A percentile compares a stretch with the other conserved stretches of the same genome.
Evolutionary conservation across 2,797 vertebrate genomes (phyloP).

Genomic region (Bufotes viridis): DNA sequence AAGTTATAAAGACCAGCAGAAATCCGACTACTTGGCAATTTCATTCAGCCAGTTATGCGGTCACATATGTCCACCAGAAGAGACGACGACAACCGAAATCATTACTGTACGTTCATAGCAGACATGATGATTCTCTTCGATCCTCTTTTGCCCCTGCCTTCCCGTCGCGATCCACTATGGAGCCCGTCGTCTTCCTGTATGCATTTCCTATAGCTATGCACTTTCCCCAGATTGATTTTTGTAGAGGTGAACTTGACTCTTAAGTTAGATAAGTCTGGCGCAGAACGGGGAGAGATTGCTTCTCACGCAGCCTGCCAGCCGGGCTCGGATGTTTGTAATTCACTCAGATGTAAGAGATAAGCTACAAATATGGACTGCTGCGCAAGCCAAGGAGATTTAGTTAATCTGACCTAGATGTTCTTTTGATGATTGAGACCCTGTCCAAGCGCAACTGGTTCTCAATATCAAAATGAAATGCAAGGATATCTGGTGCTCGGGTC

Average conservation of each 20-base stretch:
- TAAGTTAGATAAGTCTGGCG: conserved; percentile 51
- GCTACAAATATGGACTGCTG: conserved; percentile 73
- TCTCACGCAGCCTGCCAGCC: conserved; percentile 56
- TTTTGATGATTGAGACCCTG: conserved; percentile 83
- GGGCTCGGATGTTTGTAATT: conserved; percentile 73
- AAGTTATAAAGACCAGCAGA: too few relatives aligned
- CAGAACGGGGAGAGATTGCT: conserved; percentile 54
- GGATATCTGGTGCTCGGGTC: conserved; percentile 70
- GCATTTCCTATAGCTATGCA: neutral
- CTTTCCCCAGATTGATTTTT: neutral
- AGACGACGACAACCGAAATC: neutral
- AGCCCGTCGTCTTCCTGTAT: neutral
- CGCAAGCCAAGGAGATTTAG: conserved; percentile 78
- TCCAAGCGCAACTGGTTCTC: conserved; percentile 76
- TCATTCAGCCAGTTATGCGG: neutral
- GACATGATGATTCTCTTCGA: neutral
- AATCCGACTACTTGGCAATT: neutral
- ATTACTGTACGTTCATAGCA: neutral
- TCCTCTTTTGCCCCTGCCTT: neutral
- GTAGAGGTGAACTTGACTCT: conserved; percentile 57
- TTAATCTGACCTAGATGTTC: conserved; percentile 86
- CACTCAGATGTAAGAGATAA: conserved; percentile 78
- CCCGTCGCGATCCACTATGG: neutral
- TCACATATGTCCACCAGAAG: neutral
- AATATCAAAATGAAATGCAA: conserved; percentile 78